Evolutionary conservation across 2,888 invertebrate species (phyloP).

Genomic region (Campaea margaritaria): DNA sequence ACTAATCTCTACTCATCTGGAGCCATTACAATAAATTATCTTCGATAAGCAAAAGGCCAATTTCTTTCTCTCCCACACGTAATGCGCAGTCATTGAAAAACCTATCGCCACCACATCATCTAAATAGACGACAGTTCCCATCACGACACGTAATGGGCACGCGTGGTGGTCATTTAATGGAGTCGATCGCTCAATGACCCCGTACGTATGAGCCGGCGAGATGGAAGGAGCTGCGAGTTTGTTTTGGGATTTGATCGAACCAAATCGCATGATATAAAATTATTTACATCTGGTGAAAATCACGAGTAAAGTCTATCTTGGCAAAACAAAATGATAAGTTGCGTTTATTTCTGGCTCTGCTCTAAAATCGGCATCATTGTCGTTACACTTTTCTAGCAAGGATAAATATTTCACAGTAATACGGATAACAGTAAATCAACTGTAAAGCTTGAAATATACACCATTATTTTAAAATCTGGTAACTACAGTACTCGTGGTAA

Average conservation of each 20-base stretch:
- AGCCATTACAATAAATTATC: not conserved
- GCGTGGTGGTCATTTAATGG: conserved; percentile 69
- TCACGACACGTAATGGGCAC: conserved; percentile 64
- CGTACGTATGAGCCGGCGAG: conserved; percentile 49
- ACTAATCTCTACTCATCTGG: not conserved
- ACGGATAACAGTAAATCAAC: not conserved
- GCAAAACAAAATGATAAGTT: not conserved
- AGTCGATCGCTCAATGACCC: conserved; percentile 79
- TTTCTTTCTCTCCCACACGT: not conserved
- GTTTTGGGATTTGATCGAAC: conserved; percentile 54
- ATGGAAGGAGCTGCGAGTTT: conserved; percentile 59
- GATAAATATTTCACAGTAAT: too few species aligned
- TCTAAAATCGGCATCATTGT: too few species aligned
- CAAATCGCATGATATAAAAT: not conserved
- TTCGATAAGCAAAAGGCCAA: not conserved
- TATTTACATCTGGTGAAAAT: not conserved
- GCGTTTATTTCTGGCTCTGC: not conserved
- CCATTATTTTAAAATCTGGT: too few species aligned
- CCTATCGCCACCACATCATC: conserved; percentile 18
- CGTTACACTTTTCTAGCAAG: too few species aligned
- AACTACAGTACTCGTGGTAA: too few species aligned
- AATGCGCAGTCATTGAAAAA: not conserved
- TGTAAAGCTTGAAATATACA: not conserved
- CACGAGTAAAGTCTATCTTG: not conserved
- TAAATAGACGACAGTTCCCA: conserved; percentile 46